phyloP scores from a whole-genome alignment of 2,888 invertebrate species.

The Protodeltote pygarga region DNA sequence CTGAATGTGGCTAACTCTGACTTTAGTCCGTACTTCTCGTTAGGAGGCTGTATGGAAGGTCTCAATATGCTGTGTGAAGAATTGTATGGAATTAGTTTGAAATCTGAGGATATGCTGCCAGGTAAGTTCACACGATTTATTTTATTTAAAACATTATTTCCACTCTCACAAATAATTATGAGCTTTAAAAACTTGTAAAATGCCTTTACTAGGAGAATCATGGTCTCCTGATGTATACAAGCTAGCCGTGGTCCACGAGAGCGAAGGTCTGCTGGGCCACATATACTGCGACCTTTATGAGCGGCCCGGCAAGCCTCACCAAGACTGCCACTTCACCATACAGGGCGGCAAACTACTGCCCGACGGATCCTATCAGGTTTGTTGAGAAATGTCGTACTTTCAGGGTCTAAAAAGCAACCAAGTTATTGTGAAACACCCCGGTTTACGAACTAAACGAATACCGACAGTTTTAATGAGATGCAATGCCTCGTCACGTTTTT shows the following conservation, averaged over 20 bases:
- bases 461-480: too few relatives aligned
- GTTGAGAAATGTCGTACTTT: neutral
- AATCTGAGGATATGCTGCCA: constrained; percentile 90
- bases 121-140: constrained; percentile 82
- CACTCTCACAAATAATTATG: neutral
- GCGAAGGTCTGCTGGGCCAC: constrained; percentile 94
- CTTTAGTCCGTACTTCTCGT: constrained; percentile 94
- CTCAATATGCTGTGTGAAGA: constrained; percentile 94
- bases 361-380: constrained; percentile 94
- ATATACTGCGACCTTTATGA: constrained; percentile 99
- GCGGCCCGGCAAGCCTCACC: constrained; percentile 95
- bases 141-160: neutral
- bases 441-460: too few relatives aligned
- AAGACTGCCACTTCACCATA: constrained; percentile 99
- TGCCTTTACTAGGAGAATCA: constrained; percentile 88
- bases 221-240: constrained; percentile 97
- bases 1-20: constrained; percentile 90
- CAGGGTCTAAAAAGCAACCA: neutral
- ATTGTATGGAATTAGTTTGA: constrained; percentile 93
- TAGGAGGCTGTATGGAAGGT: constrained; percentile 99
- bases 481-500: too few relatives aligned
- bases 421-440: too few relatives aligned
- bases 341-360: constrained; percentile 94
- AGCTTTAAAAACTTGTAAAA: neutral
- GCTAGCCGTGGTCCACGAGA: constrained; percentile 94